These are phyloP conservation scores for Zingel zingel DNA, from an alignment of 2,113 vertebrate genomes.

Conservation along the genomic window DNA sequence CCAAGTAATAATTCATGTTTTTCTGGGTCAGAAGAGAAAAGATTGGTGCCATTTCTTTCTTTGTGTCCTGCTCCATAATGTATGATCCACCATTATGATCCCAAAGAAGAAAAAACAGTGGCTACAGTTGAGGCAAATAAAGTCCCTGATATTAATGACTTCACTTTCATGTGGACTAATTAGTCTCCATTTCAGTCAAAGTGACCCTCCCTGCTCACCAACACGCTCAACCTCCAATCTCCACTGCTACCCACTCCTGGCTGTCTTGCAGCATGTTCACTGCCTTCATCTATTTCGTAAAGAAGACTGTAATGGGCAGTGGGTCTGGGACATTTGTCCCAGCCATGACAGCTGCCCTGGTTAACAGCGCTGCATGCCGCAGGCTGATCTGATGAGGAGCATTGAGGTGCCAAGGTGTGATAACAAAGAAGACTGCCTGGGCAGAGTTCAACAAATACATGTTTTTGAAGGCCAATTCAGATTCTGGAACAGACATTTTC, in stretches of 20 bases:
- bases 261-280: constrained; percentile 51
- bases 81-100: constrained; percentile 15
- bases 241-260: constrained; percentile 40
- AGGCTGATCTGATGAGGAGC: constrained; percentile 56
- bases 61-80: constrained; percentile 10
- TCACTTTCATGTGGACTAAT: constrained; percentile 49
- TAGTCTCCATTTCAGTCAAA: constrained; percentile 56
- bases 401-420: constrained; percentile 50
- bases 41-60: neutral
- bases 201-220: constrained; percentile 49
- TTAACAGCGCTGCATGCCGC: constrained; percentile 56
- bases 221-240: constrained; percentile 33
- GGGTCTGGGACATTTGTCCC: constrained; percentile 56
- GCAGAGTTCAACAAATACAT: constrained; percentile 39
- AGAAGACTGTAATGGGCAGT: constrained; percentile 52
- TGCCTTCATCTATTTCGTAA: constrained; percentile 57
- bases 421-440: constrained; percentile 49
- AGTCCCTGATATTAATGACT: constrained; percentile 35
- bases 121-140: constrained; percentile 25
- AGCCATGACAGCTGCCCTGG: constrained; percentile 68
- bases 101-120: neutral
- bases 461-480: constrained; percentile 11
- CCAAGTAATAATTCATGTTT: constrained; percentile 53
- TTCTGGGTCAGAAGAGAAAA: constrained; percentile 49
- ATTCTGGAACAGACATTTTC: neutral